Evolutionary conservation across 2,113 vertebrate genomes (phyloP), one percentile per base, ranked within the genome.

Genomic region (Siniperca chuatsi): DNA sequence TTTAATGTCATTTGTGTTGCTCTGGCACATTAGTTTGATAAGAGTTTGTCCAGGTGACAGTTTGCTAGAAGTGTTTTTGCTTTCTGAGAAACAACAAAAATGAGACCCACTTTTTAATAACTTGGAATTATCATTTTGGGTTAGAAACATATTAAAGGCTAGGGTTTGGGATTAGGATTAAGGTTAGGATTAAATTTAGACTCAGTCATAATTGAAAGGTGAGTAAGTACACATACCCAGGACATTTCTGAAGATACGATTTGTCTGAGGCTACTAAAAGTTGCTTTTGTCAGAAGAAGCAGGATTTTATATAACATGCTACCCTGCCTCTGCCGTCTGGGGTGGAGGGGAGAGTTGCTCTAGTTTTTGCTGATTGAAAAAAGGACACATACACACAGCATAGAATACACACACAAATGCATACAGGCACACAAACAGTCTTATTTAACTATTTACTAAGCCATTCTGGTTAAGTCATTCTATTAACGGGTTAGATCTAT

Each of bases 381-480:
- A 78, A 66, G 7, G 29, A 61, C 67, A 58, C 20, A 69, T 46
- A 52, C 65, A 57, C 58, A 82, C 71, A 60, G 55, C 66, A 52
- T 33, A 15, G 75, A 50, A 50, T 50, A 37, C 52, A 67, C 67
- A 35, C 61, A 16, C 23, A 25, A 35, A 64, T 35, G 29, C 84
- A 84, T 29, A 70, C 12, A n/a, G 21, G 15, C 50, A 20, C 77
- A 72, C 50, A 70, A 71, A 81, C 48, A 55, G 37, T 48, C 68
- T 85, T 83, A 83, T 73, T 54, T 83, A 84, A 84, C 76, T 73
- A 55, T 82, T 82, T 76, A 46, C 78, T 33, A 44, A 79, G 81
- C 57, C 81, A 55, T 65, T 65, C 42, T 40, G 62, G 75, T 68
- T 68, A 58, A 85, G 79, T 85, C 73, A 61, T 74, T 73, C 83